Evolutionary conservation across 2,113 vertebrate genomes (phyloP).

Genomic region (Heteronetta atricapilla): DNA sequence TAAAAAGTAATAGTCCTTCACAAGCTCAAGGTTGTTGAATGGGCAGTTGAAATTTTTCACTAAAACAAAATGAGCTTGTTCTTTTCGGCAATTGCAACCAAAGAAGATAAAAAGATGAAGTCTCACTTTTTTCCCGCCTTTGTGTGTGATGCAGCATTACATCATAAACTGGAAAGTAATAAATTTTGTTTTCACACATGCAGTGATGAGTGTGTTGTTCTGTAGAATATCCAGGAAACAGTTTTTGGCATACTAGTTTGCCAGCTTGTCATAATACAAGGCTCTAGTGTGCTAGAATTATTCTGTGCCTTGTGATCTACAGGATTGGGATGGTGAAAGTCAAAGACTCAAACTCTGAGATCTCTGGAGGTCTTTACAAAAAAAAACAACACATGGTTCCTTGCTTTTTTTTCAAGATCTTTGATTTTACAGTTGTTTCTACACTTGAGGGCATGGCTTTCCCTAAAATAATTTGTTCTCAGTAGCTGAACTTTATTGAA

Average conservation of each 20-base stretch:
- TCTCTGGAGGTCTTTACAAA: not conserved
- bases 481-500: not conserved
- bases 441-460: not conserved
- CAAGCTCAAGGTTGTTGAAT: not conserved
- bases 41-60: conserved; percentile 4
- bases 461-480: not conserved
- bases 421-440: not conserved
- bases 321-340: not conserved
- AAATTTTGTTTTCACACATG: conserved; percentile 26
- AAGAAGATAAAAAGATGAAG: conserved; percentile 34
- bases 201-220: not conserved
- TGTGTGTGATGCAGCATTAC: conserved; percentile 3
- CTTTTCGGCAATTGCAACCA: not conserved
- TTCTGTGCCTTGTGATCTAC: not conserved
- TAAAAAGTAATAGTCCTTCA: not conserved
- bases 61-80: conserved; percentile 13
- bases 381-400: not conserved
- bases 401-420: not conserved
- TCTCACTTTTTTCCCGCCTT: not conserved
- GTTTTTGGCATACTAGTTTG: not conserved
- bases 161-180: conserved; percentile 24
- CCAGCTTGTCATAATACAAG: not conserved
- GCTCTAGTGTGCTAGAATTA: not conserved
- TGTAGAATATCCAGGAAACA: conserved; percentile 11
- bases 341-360: not conserved